These are phyloP conservation scores for Notodonta dromedarius DNA, from an alignment of 2,888 invertebrate genomes.

Conservation along the genomic window DNA sequence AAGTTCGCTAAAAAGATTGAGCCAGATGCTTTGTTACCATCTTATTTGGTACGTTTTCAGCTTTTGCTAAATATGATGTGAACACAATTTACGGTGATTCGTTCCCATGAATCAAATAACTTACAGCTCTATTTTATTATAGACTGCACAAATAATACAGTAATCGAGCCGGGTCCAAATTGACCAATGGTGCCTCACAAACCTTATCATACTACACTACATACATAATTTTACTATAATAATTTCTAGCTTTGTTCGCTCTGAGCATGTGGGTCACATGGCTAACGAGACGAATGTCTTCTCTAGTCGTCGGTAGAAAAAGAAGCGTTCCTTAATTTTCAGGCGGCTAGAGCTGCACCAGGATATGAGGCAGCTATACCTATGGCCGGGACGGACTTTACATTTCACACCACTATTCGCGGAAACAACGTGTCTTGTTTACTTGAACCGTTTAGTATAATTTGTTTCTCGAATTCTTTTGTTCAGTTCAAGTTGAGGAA, in stretches of 20 bases:
- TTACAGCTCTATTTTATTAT: neutral
- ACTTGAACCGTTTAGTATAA: neutral
- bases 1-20: neutral
- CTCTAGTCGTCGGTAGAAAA: neutral
- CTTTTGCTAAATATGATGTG: too few species aligned
- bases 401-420: constrained; percentile 1
- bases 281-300: neutral
- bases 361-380: constrained; percentile 1
- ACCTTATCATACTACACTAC: too few species aligned
- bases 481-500: too few species aligned
- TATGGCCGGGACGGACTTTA: constrained; percentile 3
- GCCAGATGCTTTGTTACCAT: too few species aligned
- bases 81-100: too few species aligned
- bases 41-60: too few species aligned
- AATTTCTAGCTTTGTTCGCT: neutral
- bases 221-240: neutral
- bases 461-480: too few species aligned
- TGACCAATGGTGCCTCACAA: neutral
- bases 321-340: constrained; percentile 1
- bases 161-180: neutral
- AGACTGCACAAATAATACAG: neutral
- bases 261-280: neutral
- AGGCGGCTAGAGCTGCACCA: constrained; percentile 1
- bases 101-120: too few species aligned
- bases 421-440: neutral